These are phyloP conservation scores for Drosophila yakuba DNA, from an alignment of 1,140 invertebrate species.

Conservation along the genomic window DNA sequence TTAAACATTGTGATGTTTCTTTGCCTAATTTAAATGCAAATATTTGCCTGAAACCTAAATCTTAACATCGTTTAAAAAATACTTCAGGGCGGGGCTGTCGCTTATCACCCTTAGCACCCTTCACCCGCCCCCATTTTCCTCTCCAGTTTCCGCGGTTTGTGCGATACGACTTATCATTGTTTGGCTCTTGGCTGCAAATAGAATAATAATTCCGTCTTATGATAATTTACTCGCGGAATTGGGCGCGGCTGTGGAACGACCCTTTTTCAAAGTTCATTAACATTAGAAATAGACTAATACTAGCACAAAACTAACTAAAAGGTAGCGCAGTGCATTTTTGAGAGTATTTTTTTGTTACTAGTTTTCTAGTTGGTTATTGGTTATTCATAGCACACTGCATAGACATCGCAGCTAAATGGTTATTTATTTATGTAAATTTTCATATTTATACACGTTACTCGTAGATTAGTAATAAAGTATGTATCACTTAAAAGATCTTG, in stretches of 20 bases:
- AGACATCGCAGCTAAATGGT: no score
- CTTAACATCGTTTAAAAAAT: conserved; percentile 7
- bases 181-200: conserved; percentile 17
- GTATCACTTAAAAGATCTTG: no score
- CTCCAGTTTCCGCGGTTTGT: conserved; percentile 13
- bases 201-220: conserved; percentile 14
- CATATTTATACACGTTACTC: no score
- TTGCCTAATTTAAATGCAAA: neutral
- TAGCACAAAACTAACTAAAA: neutral
- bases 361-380: no score
- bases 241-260: conserved; percentile 22
- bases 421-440: no score
- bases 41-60: neutral
- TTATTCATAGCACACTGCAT: no score
- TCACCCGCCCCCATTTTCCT: neutral
- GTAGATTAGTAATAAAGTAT: no score
- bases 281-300: neutral
- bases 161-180: conserved; percentile 36
- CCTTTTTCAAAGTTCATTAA: conserved; percentile 34
- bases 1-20: neutral
- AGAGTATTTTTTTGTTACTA: no score
- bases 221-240: conserved; percentile 17
- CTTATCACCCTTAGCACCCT: conserved; percentile 14
- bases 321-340: neutral
- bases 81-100: neutral